phyloP scores from a whole-genome alignment of 2,888 invertebrate species.

The Parnassius mnemosyne region DNA sequence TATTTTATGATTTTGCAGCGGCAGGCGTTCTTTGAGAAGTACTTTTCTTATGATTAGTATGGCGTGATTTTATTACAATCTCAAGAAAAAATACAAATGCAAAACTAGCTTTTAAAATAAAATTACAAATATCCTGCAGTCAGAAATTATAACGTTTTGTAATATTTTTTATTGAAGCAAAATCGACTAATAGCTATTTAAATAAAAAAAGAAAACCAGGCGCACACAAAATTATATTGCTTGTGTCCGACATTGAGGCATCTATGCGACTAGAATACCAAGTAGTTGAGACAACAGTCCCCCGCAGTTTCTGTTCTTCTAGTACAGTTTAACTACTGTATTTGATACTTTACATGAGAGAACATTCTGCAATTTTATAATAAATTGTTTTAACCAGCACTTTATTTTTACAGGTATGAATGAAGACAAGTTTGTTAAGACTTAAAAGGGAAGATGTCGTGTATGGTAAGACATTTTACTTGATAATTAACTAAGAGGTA shows the following conservation, averaged over 20 bases:
- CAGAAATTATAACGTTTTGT: no score
- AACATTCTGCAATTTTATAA: constrained; percentile 1
- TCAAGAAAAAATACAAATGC: no score
- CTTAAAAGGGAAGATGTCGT: neutral
- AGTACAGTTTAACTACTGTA: constrained; percentile 26
- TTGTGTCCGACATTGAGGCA: constrained; percentile 40
- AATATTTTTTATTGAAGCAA: no score
- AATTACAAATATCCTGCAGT: no score
- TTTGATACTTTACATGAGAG: constrained; percentile 20
- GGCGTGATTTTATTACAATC: no score
- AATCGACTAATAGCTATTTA: no score
- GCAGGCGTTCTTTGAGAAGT: no score
- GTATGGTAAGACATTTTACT: constrained; percentile 3
- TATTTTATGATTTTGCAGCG: no score
- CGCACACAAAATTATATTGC: constrained; percentile 43
- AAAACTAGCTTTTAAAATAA: no score
- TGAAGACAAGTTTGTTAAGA: constrained; percentile 22
- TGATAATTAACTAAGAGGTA: neutral
- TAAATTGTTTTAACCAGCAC: neutral
- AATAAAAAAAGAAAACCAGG: constrained; percentile 37
- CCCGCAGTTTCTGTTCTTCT: constrained; percentile 38
- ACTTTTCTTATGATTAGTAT: no score
- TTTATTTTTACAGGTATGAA: constrained; percentile 34
- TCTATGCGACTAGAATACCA: constrained; percentile 58
- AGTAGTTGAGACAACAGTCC: constrained; percentile 47